Evolutionary conservation across 2,888 invertebrate species (phyloP).

Genomic region (Ellobium chinense): DNA sequence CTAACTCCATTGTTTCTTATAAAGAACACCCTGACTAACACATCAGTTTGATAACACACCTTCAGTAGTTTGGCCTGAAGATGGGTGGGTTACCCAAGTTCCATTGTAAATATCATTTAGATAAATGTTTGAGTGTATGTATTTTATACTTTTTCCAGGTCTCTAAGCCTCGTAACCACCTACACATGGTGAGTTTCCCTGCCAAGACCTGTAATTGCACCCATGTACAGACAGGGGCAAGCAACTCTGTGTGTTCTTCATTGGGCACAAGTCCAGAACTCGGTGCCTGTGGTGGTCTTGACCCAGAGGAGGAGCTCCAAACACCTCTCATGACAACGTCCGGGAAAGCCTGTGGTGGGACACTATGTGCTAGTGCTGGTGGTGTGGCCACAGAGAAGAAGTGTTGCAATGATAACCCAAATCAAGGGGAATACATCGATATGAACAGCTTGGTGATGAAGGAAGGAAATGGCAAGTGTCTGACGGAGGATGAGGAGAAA

Average conservation of each 20-base stretch:
- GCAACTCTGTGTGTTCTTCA: slow-evolving; percentile 7
- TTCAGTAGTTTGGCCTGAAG: too few relatives aligned
- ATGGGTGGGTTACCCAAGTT: too few relatives aligned
- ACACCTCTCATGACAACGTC: slow-evolving; percentile 3
- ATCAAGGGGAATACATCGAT: slow-evolving; percentile 31
- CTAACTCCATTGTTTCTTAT: too few relatives aligned
- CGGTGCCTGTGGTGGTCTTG: slow-evolving; percentile 46
- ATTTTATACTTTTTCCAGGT: slow-evolving; percentile 16
- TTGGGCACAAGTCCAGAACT: slow-evolving; percentile 6
- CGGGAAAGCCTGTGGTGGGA: neutral
- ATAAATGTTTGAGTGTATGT: too few relatives aligned
- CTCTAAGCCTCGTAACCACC: neutral
- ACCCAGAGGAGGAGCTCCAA: slow-evolving; percentile 14
- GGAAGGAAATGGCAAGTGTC: neutral
- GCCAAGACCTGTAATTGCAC: neutral
- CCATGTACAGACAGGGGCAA: neutral
- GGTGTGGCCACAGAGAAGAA: neutral
- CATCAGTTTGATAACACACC: too few relatives aligned
- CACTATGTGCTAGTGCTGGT: neutral
- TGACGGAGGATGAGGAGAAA: slow-evolving; percentile 11
- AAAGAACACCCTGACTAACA: too few relatives aligned
- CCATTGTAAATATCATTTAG: too few relatives aligned
- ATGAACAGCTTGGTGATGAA: slow-evolving; percentile 19
- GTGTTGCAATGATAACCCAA: neutral
- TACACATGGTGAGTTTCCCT: neutral